Base-by-base conservation (phyloP, 2,888 invertebrate species). In the Anagyrus pseudococci region DNA sequence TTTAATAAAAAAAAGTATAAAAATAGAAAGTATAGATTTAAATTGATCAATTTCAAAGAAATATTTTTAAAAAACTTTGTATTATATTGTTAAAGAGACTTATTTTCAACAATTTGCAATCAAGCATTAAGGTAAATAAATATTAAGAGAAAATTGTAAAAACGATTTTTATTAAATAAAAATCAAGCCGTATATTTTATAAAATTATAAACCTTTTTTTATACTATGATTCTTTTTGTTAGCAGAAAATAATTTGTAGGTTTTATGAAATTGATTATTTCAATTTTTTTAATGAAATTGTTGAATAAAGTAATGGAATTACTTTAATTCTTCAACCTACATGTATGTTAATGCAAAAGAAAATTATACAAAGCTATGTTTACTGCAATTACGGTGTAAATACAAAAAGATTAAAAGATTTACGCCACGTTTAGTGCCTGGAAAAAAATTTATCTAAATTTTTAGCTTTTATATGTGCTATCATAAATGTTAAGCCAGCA, bases 341-440 rank as follows among this genome's bases (percentile, higher is more conserved):
- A 29, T 44, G n/a, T 58, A 43, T 58, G 25, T 25, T 17, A 37
- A 10, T 4, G 10, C 15, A 23, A 15, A 41, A 20, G 25, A 48
- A 41, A 40, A 61, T 33, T 62, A 25, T 41, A 50, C 44, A 62
- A 60, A 56, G 47, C 49, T 58, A 29, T 22, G 4, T 25, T 64
- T 58, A 58, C 53, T 56, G 20, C 49, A 66, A 46, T 43, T 47
- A 64, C 20, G 53, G 33, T 66, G 57, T 66, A 62, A 61, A 67
- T 64, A 64, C 57, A 59, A 52, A 62, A 60, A 49, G 40, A 43
- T 41, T 33, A 60, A 46, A 66, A 69, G 69, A 70, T 69, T 70
- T 10, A 71, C 68, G 67, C 69, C 68, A 71, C 71, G 67, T 71
- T 54, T 73, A 70, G 68, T 70, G 70, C 68, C 59, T 71, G 69